phyloP scores from a whole-genome alignment of 1,140 invertebrate genomes.

The Formica exsecta region DNA sequence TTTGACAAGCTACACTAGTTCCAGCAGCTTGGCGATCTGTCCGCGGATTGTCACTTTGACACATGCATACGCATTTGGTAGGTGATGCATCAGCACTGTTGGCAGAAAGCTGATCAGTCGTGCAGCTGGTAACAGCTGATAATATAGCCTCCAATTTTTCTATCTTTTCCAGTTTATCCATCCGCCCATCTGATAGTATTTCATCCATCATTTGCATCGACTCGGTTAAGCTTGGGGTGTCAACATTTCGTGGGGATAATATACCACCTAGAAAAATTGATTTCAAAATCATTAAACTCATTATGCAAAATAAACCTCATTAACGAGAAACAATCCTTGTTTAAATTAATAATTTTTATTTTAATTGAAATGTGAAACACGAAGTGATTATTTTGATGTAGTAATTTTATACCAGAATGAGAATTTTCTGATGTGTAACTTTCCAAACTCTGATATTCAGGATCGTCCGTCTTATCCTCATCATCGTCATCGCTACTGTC shows the following conservation, averaged over 20 bases:
- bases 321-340: neutral
- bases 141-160: constrained; percentile 94
- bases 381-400: constrained; percentile 19
- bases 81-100: constrained; percentile 71
- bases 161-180: constrained; percentile 95
- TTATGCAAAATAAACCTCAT: neutral
- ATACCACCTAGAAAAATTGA: constrained; percentile 83
- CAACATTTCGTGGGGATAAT: constrained; percentile 91
- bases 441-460: constrained; percentile 92
- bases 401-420: constrained; percentile 84
- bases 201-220: constrained; percentile 96
- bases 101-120: constrained; percentile 83
- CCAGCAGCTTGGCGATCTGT: constrained; percentile 67
- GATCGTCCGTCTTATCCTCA: constrained; percentile 90
- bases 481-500: constrained; percentile 91
- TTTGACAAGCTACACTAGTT: constrained; percentile 90
- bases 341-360: constrained; percentile 23
- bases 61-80: constrained; percentile 87
- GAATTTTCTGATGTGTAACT: constrained; percentile 91
- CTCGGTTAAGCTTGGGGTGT: constrained; percentile 95
- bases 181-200: constrained; percentile 93
- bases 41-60: constrained; percentile 82
- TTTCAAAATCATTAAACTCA: constrained; percentile 17
- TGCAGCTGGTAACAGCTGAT: constrained; percentile 90
- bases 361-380: neutral